Percentiles rank a stretch among this genome's conserved stretches.
Evolutionary conservation across 1,140 invertebrate genomes (phyloP).

Genomic region (Drosophila ercepeae): DNA sequence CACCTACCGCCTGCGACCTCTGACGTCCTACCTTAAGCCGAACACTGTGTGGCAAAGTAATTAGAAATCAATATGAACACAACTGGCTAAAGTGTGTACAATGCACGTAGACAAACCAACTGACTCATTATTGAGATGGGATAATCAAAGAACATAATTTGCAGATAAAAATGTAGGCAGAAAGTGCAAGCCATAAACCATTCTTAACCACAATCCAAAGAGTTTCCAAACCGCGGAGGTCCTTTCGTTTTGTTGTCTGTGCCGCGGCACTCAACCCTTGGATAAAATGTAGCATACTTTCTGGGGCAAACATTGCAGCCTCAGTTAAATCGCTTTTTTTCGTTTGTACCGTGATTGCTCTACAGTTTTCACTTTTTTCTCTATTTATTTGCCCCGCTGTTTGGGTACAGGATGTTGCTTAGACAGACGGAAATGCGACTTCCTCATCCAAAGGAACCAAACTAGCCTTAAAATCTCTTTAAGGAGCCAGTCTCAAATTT

Average conservation of each 20-base stretch:
- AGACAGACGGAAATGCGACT: no score
- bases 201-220: slow-evolving; percentile 71
- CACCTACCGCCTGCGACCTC: slow-evolving; percentile 8
- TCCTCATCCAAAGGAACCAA: no score
- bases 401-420: no score
- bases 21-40: slow-evolving; percentile 67
- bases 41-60: slow-evolving; percentile 57
- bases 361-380: slow-evolving; percentile 23
- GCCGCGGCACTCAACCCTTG: slow-evolving; percentile 64
- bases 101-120: background rate
- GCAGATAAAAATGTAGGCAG: slow-evolving; percentile 29
- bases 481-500: no score
- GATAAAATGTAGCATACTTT: slow-evolving; percentile 72
- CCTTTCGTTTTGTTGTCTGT: slow-evolving; percentile 1
- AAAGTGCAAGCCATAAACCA: slow-evolving; percentile 16
- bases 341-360: slow-evolving; percentile 29
- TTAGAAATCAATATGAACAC: slow-evolving; percentile 71
- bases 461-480: no score
- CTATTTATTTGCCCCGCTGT: background rate
- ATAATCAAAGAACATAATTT: no score
- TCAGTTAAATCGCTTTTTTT: no score
- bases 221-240: slow-evolving; percentile 29
- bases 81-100: slow-evolving; percentile 51
- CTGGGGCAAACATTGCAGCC: slow-evolving; percentile 73
- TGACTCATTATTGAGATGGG: no score